A percentile compares a stretch with the other conserved stretches of the same genome.
phyloP scores from a whole-genome alignment of 2,797 vertebrate genomes.

The Artibeus lituratus region DNA sequence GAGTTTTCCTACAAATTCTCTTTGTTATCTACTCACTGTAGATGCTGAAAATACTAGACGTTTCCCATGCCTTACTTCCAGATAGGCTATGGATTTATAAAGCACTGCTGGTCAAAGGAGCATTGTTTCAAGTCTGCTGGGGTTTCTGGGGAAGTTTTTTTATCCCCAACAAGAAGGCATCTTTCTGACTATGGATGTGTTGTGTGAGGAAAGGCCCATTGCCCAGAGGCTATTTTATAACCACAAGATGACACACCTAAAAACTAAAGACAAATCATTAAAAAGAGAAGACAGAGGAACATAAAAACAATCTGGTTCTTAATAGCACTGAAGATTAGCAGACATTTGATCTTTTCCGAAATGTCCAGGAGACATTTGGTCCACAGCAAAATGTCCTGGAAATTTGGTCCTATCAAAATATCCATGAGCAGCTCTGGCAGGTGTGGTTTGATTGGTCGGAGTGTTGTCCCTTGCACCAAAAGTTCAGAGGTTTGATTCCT shows the following conservation, averaged over 20 bases:
- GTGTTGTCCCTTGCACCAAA: background rate
- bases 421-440: background rate
- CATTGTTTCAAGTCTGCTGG: background rate
- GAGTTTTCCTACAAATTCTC: background rate
- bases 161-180: background rate
- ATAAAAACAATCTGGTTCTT: background rate
- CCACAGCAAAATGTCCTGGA: background rate
- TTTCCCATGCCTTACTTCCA: background rate
- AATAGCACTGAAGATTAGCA: background rate
- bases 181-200: background rate
- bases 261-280: background rate
- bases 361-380: background rate
- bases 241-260: background rate
- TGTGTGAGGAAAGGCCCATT: background rate
- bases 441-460: too few species aligned
- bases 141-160: background rate
- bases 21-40: background rate
- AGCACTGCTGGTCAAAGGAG: background rate
- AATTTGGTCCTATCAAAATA: background rate
- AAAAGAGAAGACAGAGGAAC: background rate
- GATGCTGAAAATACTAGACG: background rate
- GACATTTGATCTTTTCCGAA: background rate
- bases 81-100: background rate
- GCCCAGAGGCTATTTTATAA: background rate
- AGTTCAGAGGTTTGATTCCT: background rate